A percentile compares a stretch with the other conserved stretches of the same genome.
These are phyloP conservation scores for Cephus sareptanus DNA, from an alignment of 2,888 invertebrate species.

Conservation along the genomic window DNA sequence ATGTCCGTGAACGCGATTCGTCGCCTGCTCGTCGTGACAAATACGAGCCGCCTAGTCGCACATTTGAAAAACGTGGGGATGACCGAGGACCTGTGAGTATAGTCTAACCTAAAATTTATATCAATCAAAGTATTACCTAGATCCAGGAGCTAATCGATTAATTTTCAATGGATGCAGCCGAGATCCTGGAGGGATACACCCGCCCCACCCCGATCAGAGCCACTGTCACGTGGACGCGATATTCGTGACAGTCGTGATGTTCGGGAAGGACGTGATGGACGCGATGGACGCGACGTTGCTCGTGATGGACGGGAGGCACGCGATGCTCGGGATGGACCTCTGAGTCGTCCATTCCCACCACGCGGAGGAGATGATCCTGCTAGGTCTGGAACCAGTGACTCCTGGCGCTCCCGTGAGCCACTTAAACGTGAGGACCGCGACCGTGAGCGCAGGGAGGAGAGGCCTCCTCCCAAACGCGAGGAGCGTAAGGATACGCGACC, in stretches of 20 bases:
- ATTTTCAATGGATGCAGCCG: not conserved
- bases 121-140: not conserved
- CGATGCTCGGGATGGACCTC: constrained; percentile 29
- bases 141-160: not conserved
- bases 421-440: constrained; percentile 36
- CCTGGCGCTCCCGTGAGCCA: constrained; percentile 37
- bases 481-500: constrained; percentile 61
- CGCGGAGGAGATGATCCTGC: constrained; percentile 25
- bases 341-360: not conserved
- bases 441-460: constrained; percentile 54
- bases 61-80: not conserved
- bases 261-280: constrained; percentile 34
- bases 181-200: not conserved
- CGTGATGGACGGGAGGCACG: constrained; percentile 28
- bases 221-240: not conserved
- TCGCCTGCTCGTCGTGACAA: not conserved
- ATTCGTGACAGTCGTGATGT: constrained; percentile 21
- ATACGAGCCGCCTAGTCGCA: not conserved
- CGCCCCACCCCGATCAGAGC: not conserved
- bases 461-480: constrained; percentile 47
- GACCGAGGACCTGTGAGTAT: not conserved
- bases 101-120: not conserved
- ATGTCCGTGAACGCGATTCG: not conserved
- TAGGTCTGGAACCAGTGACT: constrained; percentile 15
- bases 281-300: constrained; percentile 19